Percentiles rank a stretch among this genome's conserved stretches.
Evolutionary conservation across 2,888 invertebrate species (phyloP).

Genomic region (Acleris literana): DNA sequence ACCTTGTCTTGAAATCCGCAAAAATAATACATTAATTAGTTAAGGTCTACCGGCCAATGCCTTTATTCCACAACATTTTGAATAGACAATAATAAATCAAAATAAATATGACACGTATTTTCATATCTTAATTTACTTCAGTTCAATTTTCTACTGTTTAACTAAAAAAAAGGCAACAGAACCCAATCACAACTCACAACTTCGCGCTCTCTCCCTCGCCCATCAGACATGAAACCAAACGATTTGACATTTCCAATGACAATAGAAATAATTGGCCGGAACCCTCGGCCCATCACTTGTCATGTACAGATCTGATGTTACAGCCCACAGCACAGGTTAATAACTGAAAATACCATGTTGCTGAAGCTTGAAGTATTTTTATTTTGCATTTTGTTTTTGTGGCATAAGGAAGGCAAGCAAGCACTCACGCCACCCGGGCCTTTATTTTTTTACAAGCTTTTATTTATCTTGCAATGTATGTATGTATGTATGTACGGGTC

Average conservation of each 20-base stretch:
- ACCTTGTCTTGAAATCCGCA: too few relatives aligned
- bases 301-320: slow-evolving; percentile 34
- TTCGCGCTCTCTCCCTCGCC: slow-evolving; percentile 13
- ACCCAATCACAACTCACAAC: slow-evolving; percentile 8
- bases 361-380: not conserved
- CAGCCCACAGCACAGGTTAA: slow-evolving; percentile 32
- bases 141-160: not conserved
- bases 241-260: slow-evolving; percentile 38
- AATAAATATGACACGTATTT: too few relatives aligned
- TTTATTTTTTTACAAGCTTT: too few relatives aligned
- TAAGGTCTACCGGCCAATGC: too few relatives aligned
- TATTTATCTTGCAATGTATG: too few relatives aligned
- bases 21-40: too few relatives aligned
- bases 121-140: not conserved
- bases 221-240: slow-evolving; percentile 38
- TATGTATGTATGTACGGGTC: too few relatives aligned
- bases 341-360: slow-evolving; percentile 26
- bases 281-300: slow-evolving; percentile 36
- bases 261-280: slow-evolving; percentile 36
- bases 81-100: too few relatives aligned
- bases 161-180: not conserved
- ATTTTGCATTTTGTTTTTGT: not conserved
- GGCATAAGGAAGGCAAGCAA: not conserved
- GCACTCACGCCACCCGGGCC: too few relatives aligned
- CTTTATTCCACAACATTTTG: too few relatives aligned